Base-by-base conservation (phyloP, 2,797 vertebrate species). In the Aselliscus stoliczkanus region DNA sequence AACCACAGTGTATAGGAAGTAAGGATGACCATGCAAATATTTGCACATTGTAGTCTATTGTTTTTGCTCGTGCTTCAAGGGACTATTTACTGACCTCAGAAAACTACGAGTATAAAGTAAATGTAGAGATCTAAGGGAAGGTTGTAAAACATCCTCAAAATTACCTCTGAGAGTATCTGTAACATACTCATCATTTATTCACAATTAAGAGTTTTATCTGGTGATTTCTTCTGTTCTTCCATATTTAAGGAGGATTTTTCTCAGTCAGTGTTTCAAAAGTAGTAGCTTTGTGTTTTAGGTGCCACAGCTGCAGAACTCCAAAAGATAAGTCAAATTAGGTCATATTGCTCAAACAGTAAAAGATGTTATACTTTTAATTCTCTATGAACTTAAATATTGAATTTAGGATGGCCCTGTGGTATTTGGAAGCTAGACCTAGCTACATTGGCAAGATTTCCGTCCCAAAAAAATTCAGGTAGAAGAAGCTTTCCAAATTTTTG, bases 231-330 rank as follows among this genome's bases (percentile, higher is more conserved):
- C 85, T 94, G 1, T 29, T 94, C 20, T 76, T 79, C 31, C 20
- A 47, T 93, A 13, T 92, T 56, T 90, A 86, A 97, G 82, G 27
- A 15, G 34, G 58, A 73, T 60, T 0, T 97, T 97, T 93, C 44
- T 97, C 80, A 69, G 62, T 96, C 37, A 75, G 2, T 81, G 15
- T 96, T 98, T 98, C 82, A 96, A 92, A 96, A 96, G 87, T 5
- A 93, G 47, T 62, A 73, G 85, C 10, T 96, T 73, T 92, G 13
- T 42, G 50, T 85, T 90, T 56, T 83, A 70, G 93, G 60, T 27
- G 31, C 72, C 90, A 8, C 47, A 80, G 27, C 95, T 93, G 23
- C 64, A 97, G n/a, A n/a, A 85, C 25, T 92, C 62, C 67, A 52
- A 90, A 91, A 94, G 58, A 77, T 86, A 56, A 76, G 21, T 92